Base-by-base conservation (phyloP, 2,888 invertebrate genomes). In the Drosophila mayaguana region DNA sequence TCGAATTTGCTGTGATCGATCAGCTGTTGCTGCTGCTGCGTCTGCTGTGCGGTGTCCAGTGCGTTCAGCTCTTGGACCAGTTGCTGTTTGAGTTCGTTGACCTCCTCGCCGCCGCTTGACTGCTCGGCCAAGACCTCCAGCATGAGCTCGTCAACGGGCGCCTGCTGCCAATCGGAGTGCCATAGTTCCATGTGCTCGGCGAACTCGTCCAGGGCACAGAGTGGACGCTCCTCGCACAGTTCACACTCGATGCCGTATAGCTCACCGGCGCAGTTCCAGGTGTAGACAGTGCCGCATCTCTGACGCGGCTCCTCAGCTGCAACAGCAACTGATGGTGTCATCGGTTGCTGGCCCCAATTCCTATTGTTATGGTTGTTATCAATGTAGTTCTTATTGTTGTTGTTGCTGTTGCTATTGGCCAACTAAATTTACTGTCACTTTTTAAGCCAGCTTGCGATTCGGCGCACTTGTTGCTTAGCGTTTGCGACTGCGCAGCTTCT, bases 151-250 rank as follows among this genome's bases (percentile, higher is more conserved):
- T 86, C 88, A 20, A 82, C 87, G 18, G 88, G 55, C 8, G 71
- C 14, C 42, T 67, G 68, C 25, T 81, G 70, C 91, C 91, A 90
- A 20, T 83, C 83, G 12, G 78, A 79, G 45, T 91, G 91, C 90
- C 91, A 91, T 8, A 90, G 61, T 12, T 90, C 82, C 91, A 91
- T 91, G 32, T 91, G 91, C 60, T 90, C 83, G 1, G 90, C 78
- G 46, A 90, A 91, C 34, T 91, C 91, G 25, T 83, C 62, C 7
- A 91, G 70, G 1, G 90, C 82, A 40, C 91, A 91, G 1, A 91
- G 66, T 0, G 90, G 90, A 0, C 80, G 82, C 68, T 91, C 90
- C 63, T 90, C 91, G 75, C 91, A 91, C 14, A 91, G 76, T 22
- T 80, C 77, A 68, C 91, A 91, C 78, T 90, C 91, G 42, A 91